phyloP scores from a whole-genome alignment of 2,797 vertebrate genomes.

The Spea hammondii region DNA sequence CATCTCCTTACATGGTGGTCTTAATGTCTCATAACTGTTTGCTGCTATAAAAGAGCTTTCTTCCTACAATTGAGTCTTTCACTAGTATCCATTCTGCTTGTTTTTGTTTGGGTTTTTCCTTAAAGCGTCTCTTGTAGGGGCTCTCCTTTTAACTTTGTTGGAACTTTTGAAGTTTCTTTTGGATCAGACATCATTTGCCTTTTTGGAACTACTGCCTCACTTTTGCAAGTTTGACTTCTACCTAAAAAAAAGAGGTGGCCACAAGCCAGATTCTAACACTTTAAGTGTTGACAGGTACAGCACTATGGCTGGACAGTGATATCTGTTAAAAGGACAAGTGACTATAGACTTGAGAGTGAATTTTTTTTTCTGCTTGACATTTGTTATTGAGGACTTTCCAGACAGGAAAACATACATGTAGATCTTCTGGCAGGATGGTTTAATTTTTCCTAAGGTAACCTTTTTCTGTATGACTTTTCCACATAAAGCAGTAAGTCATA shows the following conservation, averaged over 20 bases:
- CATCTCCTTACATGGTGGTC: constrained; percentile 66
- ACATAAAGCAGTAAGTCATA: constrained; percentile 34
- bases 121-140: constrained; percentile 68
- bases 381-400: constrained; percentile 52
- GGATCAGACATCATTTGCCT: constrained; percentile 60
- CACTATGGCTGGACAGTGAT: constrained; percentile 54
- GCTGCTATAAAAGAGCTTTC: constrained; percentile 55
- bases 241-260: constrained; percentile 67
- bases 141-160: constrained; percentile 71
- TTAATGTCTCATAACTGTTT: constrained; percentile 56
- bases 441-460: constrained; percentile 22
- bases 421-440: constrained; percentile 42
- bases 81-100: constrained; percentile 60
- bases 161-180: constrained; percentile 70
- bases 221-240: constrained; percentile 69
- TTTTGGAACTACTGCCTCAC: constrained; percentile 68
- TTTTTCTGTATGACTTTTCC: constrained; percentile 39
- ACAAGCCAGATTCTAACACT: constrained; percentile 62
- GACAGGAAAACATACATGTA: constrained; percentile 43
- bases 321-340: constrained; percentile 50
- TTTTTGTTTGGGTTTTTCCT: constrained; percentile 59
- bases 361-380: constrained; percentile 36
- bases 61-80: constrained; percentile 65
- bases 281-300: constrained; percentile 62
- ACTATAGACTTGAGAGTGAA: constrained; percentile 42